These are phyloP conservation scores for Drosophila paucipuncta DNA, from an alignment of 2,888 invertebrate species.

Conservation along the genomic window DNA sequence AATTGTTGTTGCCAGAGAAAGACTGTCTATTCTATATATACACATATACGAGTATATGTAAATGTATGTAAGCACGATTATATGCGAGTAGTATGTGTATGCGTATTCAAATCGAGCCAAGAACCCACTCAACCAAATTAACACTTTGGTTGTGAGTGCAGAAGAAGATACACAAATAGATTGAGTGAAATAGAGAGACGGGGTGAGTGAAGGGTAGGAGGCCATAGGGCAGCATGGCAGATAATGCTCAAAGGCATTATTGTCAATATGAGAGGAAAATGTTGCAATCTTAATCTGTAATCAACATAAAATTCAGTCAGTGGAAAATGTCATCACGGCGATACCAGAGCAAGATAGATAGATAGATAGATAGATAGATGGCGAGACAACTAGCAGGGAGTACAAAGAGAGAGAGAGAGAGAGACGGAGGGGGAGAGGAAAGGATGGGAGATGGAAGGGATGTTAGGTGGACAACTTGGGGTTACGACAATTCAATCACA, in stretches of 20 bases:
- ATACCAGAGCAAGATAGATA: constrained; percentile 55
- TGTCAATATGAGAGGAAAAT: constrained; percentile 78
- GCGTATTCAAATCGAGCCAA: constrained; percentile 75
- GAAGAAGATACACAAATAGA: constrained; percentile 10
- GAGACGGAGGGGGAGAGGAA: constrained; percentile 18
- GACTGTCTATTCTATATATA: constrained; percentile 16
- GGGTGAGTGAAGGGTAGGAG: constrained; percentile 21
- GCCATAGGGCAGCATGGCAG: constrained; percentile 59
- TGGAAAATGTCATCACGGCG: constrained; percentile 77
- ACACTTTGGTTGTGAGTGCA: constrained; percentile 63
- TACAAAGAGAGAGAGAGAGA: constrained; percentile 31
- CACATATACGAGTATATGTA: constrained; percentile 14
- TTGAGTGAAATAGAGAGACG: constrained; percentile 9
- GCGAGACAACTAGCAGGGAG: constrained; percentile 10
- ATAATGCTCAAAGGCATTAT: constrained; percentile 76
- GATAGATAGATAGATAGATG: constrained; percentile 25
- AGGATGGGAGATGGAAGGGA: constrained; percentile 1
- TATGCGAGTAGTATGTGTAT: constrained; percentile 28
- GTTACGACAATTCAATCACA: constrained; percentile 76
- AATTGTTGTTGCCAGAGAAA: constrained; percentile 47
- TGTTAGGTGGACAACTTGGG: constrained; percentile 46
- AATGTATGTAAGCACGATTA: constrained; percentile 10
- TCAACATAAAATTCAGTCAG: constrained; percentile 81
- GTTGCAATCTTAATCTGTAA: constrained; percentile 82
- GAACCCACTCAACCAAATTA: constrained; percentile 81